phyloP scores from a whole-genome alignment of 2,797 vertebrate genomes.

The Anabacerthia variegaticeps region DNA sequence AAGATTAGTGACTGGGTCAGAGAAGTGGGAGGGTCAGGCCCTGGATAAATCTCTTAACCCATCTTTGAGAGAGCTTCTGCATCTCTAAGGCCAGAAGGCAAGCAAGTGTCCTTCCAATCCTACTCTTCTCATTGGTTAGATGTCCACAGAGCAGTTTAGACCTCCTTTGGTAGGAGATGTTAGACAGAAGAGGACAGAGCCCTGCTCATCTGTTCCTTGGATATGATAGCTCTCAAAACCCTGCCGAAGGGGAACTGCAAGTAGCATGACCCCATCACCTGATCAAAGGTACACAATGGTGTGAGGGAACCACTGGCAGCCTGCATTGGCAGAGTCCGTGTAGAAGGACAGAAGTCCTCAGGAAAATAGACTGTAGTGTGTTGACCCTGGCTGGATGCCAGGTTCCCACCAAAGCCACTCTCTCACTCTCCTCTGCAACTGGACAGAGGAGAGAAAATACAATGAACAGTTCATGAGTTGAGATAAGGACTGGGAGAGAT shows the following conservation, averaged over 20 bases:
- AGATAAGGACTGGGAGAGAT: background rate
- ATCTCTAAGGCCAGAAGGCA: background rate
- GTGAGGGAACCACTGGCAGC: background rate
- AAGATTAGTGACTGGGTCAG: background rate
- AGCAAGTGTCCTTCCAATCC: background rate
- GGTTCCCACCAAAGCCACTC: background rate
- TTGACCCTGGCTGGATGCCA: background rate
- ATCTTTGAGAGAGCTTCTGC: background rate
- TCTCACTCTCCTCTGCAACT: background rate
- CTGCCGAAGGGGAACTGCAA: background rate
- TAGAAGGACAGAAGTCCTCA: background rate
- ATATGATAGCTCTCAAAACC: background rate
- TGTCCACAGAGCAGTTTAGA: background rate
- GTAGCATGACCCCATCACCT: background rate
- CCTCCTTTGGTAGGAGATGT: background rate
- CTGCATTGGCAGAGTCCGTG: fast-evolving
- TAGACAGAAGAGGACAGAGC: background rate
- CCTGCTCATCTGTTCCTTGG: fast-evolving
- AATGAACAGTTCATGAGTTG: background rate
- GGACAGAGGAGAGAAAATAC: background rate
- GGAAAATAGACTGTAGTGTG: background rate
- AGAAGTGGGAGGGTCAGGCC: background rate
- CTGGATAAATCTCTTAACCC: background rate
- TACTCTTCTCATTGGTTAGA: background rate
- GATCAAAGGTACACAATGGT: fast-evolving